Percentiles rank a stretch among this genome's conserved stretches.
phyloP scores from a whole-genome alignment of 1,140 invertebrate species.

The Scaptomyza graminum region DNA sequence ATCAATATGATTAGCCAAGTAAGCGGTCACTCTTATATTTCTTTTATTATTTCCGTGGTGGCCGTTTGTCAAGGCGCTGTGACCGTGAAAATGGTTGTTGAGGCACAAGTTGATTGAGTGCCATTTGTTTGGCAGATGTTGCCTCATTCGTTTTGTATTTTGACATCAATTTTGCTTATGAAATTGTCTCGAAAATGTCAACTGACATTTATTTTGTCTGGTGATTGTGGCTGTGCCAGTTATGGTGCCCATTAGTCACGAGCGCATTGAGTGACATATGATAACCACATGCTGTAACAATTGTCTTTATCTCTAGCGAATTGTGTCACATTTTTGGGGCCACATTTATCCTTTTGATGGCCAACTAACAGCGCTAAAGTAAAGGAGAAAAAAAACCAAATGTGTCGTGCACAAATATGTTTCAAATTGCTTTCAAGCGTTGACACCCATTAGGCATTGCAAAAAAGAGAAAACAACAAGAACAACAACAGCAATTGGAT shows the following conservation, averaged over 20 bases:
- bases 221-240: constrained; percentile 24
- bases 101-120: constrained; percentile 62
- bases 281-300: constrained; percentile 60
- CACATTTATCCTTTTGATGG: constrained; percentile 46
- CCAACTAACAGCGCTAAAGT: constrained; percentile 16
- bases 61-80: constrained; percentile 10
- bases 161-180: constrained; percentile 59
- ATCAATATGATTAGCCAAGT: constrained; percentile 50
- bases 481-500: constrained; percentile 55
- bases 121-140: constrained; percentile 54
- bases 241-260: constrained; percentile 60
- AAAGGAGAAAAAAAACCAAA: constrained; percentile 21
- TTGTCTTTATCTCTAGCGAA: constrained; percentile 28
- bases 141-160: constrained; percentile 20
- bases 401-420: constrained; percentile 63
- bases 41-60: constrained; percentile 48
- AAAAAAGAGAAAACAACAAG: constrained; percentile 20
- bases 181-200: constrained; percentile 66
- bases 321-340: not conserved
- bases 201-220: constrained; percentile 57
- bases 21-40: constrained; percentile 44
- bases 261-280: constrained; percentile 73
- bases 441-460: constrained; percentile 72
- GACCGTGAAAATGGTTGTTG: constrained; percentile 1
- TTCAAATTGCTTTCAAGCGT: constrained; percentile 74